phyloP scores from a whole-genome alignment of 2,888 invertebrate genomes.

The Chrysodeixis includens region DNA sequence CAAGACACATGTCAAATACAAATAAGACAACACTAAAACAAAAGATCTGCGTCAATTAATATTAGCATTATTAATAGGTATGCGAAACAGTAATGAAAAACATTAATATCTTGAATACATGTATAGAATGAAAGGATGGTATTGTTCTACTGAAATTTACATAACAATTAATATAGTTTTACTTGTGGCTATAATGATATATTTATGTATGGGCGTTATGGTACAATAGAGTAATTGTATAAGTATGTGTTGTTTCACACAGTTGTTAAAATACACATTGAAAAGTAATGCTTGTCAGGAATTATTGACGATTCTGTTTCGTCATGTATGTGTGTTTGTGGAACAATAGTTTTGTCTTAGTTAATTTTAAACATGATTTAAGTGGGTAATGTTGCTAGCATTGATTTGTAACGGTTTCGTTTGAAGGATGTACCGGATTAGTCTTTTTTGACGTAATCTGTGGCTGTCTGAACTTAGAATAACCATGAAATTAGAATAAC shows the following conservation, averaged over 20 bases:
- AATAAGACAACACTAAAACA: slow-evolving; percentile 41
- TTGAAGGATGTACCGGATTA: slow-evolving; percentile 1
- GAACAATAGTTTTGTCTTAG: slow-evolving; percentile 11
- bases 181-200: slow-evolving; percentile 59
- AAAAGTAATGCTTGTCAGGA: slow-evolving; percentile 58
- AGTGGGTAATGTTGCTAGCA: neutral
- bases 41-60: slow-evolving; percentile 66
- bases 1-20: slow-evolving; percentile 31
- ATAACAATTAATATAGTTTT: slow-evolving; percentile 67
- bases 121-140: slow-evolving; percentile 64
- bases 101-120: slow-evolving; percentile 64
- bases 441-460: neutral
- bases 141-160: slow-evolving; percentile 63
- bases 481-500: no score
- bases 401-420: slow-evolving; percentile 17
- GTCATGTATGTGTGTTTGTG: slow-evolving; percentile 19
- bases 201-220: slow-evolving; percentile 64
- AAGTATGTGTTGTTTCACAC: slow-evolving; percentile 55
- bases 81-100: slow-evolving; percentile 65
- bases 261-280: slow-evolving; percentile 58
- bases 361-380: slow-evolving; percentile 22
- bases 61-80: slow-evolving; percentile 69
- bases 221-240: slow-evolving; percentile 75
- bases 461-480: no score
- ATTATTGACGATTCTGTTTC: slow-evolving; percentile 51